Evolutionary conservation across 1,140 invertebrate genomes (phyloP).

Genomic region (Chlorops oryzae): DNA sequence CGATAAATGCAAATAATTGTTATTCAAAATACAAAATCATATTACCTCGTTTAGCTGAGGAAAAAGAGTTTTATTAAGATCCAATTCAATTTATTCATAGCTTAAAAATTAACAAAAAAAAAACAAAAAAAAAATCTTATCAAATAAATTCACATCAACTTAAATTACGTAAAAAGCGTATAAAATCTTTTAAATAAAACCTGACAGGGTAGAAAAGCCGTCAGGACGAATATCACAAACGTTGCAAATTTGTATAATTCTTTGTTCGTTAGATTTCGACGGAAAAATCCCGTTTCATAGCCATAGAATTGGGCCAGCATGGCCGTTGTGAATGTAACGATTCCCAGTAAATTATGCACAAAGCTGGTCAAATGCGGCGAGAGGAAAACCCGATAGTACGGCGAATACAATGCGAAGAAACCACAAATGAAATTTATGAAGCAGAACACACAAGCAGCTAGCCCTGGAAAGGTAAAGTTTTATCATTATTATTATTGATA

Average conservation of each 20-base stretch:
- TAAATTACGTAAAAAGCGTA: too few species aligned
- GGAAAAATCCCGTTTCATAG: slow-evolving; percentile 39
- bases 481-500: too few species aligned
- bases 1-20: too few species aligned
- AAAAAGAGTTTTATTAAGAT: too few species aligned
- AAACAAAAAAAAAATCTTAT: too few species aligned
- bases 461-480: too few species aligned
- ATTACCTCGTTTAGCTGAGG: too few species aligned
- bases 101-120: too few species aligned
- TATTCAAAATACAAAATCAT: too few species aligned
- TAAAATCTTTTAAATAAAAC: too few species aligned
- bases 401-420: slow-evolving; percentile 15
- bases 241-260: slow-evolving; percentile 10
- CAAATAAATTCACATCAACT: too few species aligned
- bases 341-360: slow-evolving; percentile 26
- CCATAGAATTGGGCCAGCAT: slow-evolving; percentile 40
- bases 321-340: slow-evolving; percentile 28
- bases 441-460: slow-evolving; percentile 23
- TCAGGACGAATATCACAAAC: slow-evolving; percentile 4
- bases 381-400: slow-evolving; percentile 19
- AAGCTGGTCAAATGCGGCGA: slow-evolving; percentile 18
- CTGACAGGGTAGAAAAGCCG: slow-evolving; percentile 1
- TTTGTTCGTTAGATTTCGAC: slow-evolving; percentile 27
- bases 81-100: too few species aligned
- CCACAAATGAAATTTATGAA: slow-evolving; percentile 19